Base-by-base conservation (phyloP, 2,888 invertebrate species). In the Thymelicus lineola region DNA sequence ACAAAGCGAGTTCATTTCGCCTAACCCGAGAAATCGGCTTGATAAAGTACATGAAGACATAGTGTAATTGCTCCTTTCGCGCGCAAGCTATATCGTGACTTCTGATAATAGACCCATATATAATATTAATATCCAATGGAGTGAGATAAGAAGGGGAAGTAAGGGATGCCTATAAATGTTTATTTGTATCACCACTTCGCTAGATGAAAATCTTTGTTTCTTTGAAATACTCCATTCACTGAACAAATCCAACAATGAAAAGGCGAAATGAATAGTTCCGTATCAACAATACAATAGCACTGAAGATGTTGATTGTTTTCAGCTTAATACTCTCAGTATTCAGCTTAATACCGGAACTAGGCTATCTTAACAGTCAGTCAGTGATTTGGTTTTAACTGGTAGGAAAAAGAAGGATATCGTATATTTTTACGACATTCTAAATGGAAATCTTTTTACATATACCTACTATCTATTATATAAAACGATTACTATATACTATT, bases 41-140 rank as follows among this genome's bases (percentile, higher is more conserved):
- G 65, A 70, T 70, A 70, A 70, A 70, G 55, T 46, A 65, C 61
- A 65, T 50, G 45, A 66, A 72, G 73, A 76, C 70, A 60, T 71
- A 73, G 50, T 72, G 74, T 75, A 74, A 76, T 76, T 76, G 65
- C 72, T 72, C 68, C 74, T 74, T 74, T 76, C 70, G 62, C 75
- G 72, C 76, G 68, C 70, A 58, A 63, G 70, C 58, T 70, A 59
- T 71, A 72, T 74, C 73, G 72, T 74, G 73, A 73, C 71, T 74
- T 73, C 73, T 71, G 73, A 70, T 73, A 73, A 75, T 71, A 72
- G 70, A 53, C 71, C 57, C 70, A 75, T 76, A 76, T 73, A 74
- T 76, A 73, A 74, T 74, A 72, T 73, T 74, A 73, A 76, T 74
- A 70, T 20, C 68, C 72, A 72, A 75, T 74, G 63, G 67, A 73